phyloP scores from a whole-genome alignment of 2,888 invertebrate genomes.

The Drosophila paramelanica region DNA sequence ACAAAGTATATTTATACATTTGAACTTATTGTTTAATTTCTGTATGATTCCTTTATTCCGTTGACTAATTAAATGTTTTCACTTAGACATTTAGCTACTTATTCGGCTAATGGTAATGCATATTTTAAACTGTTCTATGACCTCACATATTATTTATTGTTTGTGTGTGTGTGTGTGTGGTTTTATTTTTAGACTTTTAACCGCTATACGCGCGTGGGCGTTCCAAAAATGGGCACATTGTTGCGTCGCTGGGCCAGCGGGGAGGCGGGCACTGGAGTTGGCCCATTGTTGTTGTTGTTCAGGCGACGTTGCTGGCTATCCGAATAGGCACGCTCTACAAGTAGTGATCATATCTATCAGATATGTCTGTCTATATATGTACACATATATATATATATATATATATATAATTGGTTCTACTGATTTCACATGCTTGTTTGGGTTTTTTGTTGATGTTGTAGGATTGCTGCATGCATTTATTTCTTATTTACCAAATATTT shows the following conservation, averaged over 20 bases:
- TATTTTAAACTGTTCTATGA: slow-evolving; percentile 44
- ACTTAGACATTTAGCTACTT: slow-evolving; percentile 55
- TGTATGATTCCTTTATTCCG: slow-evolving; percentile 32
- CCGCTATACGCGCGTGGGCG: slow-evolving; percentile 84
- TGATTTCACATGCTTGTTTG: slow-evolving; percentile 54
- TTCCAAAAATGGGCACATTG: slow-evolving; percentile 81
- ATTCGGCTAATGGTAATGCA: slow-evolving; percentile 65
- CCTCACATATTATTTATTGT: slow-evolving; percentile 21
- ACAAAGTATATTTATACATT: slow-evolving; percentile 23
- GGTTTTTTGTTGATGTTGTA: slow-evolving; percentile 27
- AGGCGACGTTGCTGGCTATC: slow-evolving; percentile 86
- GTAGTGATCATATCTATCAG: slow-evolving; percentile 39
- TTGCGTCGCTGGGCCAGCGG: slow-evolving; percentile 78
- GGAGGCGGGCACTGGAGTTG: slow-evolving; percentile 69
- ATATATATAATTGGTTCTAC: slow-evolving; percentile 39
- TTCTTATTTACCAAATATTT: slow-evolving; percentile 66
- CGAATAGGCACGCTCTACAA: slow-evolving; percentile 87
- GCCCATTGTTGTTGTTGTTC: slow-evolving; percentile 71
- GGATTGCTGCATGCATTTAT: slow-evolving; percentile 55
- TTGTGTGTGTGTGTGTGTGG: no score
- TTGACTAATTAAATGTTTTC: slow-evolving; percentile 45
- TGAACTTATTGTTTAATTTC: slow-evolving; percentile 17
- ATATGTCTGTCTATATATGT: slow-evolving; percentile 35
- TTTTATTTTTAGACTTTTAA: slow-evolving; percentile 77
- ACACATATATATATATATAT: slow-evolving; percentile 10